Percentiles rank a stretch among this genome's conserved stretches.
Conservation (phyloP, 1,140 invertebrate genomes). For the Leucophenga varia region DNA sequence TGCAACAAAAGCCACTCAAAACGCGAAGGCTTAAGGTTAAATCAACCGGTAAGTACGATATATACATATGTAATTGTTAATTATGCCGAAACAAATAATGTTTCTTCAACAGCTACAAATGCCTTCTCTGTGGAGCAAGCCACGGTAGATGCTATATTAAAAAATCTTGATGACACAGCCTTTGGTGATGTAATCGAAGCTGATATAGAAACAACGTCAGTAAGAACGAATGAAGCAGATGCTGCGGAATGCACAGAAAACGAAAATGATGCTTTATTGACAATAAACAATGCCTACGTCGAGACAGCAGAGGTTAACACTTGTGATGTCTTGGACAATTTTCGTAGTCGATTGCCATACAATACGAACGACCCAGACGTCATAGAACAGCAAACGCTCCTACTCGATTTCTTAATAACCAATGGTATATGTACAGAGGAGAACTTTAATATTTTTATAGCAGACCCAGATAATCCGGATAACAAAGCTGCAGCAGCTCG, state of each 20-base stretch:
- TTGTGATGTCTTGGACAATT: constrained; percentile 25
- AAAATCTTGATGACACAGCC: constrained; percentile 38
- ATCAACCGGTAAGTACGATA: not conserved
- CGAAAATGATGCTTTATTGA: not conserved
- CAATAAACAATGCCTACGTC: not conserved
- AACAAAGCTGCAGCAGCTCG: constrained; percentile 41
- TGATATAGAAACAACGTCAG: not conserved
- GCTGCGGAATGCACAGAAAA: no score
- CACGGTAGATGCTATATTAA: constrained; percentile 45
- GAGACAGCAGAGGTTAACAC: not conserved
- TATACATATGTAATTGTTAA: not conserved
- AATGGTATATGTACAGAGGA: constrained; percentile 48
- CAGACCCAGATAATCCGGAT: constrained; percentile 35
- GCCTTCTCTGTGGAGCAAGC: constrained; percentile 46
- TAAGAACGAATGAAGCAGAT: not conserved
- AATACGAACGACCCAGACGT: constrained; percentile 35
- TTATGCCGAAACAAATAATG: no score
- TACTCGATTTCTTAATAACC: constrained; percentile 46
- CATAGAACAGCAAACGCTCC: constrained; percentile 39
- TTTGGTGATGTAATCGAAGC: constrained; percentile 37
- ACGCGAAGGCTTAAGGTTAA: constrained; percentile 14
- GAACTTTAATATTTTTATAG: constrained; percentile 51
- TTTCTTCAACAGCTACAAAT: constrained; percentile 26
- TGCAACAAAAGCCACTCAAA: constrained; percentile 13
- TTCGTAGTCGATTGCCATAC: constrained; percentile 38